Evolutionary conservation across 1,140 invertebrate species (phyloP).

Genomic region (Meloidogyne exigua): DNA sequence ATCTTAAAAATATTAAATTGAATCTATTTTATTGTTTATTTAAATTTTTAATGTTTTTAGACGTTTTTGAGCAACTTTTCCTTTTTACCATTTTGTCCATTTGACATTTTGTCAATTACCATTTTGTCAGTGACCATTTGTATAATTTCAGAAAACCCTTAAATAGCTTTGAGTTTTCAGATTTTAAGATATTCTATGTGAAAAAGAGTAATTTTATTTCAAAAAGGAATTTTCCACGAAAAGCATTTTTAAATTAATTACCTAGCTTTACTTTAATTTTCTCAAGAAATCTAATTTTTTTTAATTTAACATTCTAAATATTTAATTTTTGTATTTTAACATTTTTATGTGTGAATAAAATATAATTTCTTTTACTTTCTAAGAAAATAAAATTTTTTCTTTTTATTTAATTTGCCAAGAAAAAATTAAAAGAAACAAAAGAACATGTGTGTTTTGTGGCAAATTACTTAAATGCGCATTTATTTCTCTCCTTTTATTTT

Average conservation of each 20-base stretch:
- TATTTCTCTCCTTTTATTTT: neutral
- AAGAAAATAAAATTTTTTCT: neutral
- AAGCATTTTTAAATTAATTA: neutral
- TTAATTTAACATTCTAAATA: neutral
- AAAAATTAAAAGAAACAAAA: neutral
- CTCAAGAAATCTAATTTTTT: neutral
- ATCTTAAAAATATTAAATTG: too few species aligned
- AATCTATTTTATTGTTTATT: too few species aligned
- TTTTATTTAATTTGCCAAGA: conserved; percentile 5
- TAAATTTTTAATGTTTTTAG: too few species aligned
- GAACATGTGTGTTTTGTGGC: neutral
- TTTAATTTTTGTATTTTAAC: conserved; percentile 6
- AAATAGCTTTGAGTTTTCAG: too few species aligned
- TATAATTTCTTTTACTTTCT: conserved; percentile 1
- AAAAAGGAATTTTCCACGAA: neutral
- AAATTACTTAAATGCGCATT: neutral
- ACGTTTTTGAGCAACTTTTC: too few species aligned
- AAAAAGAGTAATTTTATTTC: too few species aligned
- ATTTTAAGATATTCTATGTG: too few species aligned
- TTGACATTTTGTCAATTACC: too few species aligned
- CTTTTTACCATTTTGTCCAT: too few species aligned
- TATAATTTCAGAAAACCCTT: too few species aligned
- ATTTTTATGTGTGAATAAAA: conserved; percentile 4
- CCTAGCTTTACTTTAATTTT: neutral
- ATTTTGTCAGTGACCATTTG: too few species aligned